Evolutionary conservation across 2,113 vertebrate genomes (phyloP), one percentile per base, ranked within the genome.

Genomic region (Ursus arctos): DNA sequence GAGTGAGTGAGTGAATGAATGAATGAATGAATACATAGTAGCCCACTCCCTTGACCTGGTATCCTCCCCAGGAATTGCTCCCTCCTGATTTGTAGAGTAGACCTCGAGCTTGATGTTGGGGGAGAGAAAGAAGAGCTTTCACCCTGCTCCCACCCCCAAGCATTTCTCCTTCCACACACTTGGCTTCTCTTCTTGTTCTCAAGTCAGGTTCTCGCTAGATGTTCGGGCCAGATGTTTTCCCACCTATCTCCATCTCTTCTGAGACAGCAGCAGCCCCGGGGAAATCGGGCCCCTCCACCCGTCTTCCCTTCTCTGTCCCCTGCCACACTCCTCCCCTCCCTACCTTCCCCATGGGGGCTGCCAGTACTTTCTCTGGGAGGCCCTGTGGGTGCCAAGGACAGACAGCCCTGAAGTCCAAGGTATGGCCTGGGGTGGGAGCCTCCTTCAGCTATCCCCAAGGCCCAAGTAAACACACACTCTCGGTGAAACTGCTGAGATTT

Each of bases 201-300:
- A 9, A n/a, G 61, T n/a, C 28, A 55, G 21, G 26, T 13, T 11
- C 81, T 92, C 16, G 6, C 57, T 81, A 95, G 91, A 76, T 59
- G 84, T 40, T 22, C 85, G 24, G 22, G 24, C 71, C 97, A 91
- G 80, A 91, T 65, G 88, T 67, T 83, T 92, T 82, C 90, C 55
- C 2, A 4, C 33, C 61, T 31, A 14, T 61, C 31, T n/a, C 18
- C 43, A 1, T 8, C 65, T 88, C 86, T 88, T 55, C 74, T 4
- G 1, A 40, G 69, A 92, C 95, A 53, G 13, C 28, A 14, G 55
- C 59, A 74, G 40, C 13, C 69, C 76, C 4, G 28, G 19, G 21
- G 40, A 51, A 88, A 26, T 8, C 0, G 0, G 19, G 9, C 31
- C 88, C 40, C 76, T 49, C 63, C 49, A 13, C 67, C 31, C n/a